phyloP scores from a whole-genome alignment of 2,797 vertebrate genomes.

The Caiman crocodilus region DNA sequence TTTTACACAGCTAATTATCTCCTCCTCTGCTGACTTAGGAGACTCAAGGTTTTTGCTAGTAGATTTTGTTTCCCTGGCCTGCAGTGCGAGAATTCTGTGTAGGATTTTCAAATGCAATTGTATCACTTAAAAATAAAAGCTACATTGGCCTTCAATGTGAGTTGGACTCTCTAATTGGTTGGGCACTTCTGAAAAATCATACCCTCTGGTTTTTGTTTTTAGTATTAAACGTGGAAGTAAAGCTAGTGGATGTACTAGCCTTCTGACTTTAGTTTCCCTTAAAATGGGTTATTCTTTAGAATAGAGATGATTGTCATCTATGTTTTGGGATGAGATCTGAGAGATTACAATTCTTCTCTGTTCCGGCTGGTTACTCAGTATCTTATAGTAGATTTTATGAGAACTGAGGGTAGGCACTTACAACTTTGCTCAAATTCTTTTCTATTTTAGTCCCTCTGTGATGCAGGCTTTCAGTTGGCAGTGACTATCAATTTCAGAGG shows the following conservation, averaged over 20 bases:
- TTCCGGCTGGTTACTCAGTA: slow-evolving; percentile 16
- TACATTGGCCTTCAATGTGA: slow-evolving; percentile 16
- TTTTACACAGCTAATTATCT: slow-evolving; percentile 57
- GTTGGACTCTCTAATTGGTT: slow-evolving; percentile 18
- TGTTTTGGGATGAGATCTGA: slow-evolving; percentile 28
- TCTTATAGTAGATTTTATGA: background rate
- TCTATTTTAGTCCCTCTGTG: background rate
- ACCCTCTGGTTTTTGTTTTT: slow-evolving; percentile 20
- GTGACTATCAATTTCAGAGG: background rate
- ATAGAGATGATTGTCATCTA: background rate
- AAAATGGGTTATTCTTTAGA: background rate
- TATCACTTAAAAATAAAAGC: slow-evolving; percentile 54
- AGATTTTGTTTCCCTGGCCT: slow-evolving; percentile 32
- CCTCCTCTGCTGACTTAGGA: slow-evolving; percentile 33
- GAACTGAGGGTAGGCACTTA: background rate
- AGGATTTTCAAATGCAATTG: slow-evolving; percentile 48
- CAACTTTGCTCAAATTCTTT: background rate
- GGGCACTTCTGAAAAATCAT: slow-evolving; percentile 31
- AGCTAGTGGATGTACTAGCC: background rate
- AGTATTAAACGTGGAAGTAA: background rate
- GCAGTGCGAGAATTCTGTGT: slow-evolving; percentile 30
- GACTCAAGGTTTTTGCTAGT: slow-evolving; percentile 20
- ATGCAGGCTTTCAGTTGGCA: background rate
- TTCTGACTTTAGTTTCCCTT: slow-evolving; percentile 11
- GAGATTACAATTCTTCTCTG: background rate